A percentile compares a stretch with the other conserved stretches of the same genome.
phyloP scores from a whole-genome alignment of 2,113 vertebrate species.

The Psittacus erithacus region DNA sequence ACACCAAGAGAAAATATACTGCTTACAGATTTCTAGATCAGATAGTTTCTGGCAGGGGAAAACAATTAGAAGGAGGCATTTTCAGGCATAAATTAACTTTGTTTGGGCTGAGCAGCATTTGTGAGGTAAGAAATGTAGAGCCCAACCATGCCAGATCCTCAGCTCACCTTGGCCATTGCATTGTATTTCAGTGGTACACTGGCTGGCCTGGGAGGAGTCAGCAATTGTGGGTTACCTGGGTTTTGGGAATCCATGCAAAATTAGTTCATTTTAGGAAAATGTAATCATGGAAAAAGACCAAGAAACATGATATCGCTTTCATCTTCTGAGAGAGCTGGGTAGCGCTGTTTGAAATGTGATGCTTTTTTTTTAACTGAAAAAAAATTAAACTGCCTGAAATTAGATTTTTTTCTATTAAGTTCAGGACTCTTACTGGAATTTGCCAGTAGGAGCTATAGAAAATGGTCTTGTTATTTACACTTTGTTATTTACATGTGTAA shows the following conservation, averaged over 20 bases:
- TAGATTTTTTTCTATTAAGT: background rate
- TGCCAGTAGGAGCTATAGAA: background rate
- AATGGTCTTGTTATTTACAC: background rate
- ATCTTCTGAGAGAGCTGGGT: background rate
- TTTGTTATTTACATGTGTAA: background rate
- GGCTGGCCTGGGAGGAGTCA: background rate
- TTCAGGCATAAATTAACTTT: background rate
- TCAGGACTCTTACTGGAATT: background rate
- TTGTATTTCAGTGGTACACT: background rate
- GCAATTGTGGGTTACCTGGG: background rate
- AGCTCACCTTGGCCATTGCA: background rate
- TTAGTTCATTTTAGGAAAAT: background rate
- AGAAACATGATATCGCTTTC: background rate
- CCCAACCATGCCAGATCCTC: background rate
- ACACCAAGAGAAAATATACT: background rate
- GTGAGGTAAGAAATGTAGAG: background rate
- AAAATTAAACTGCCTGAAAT: background rate
- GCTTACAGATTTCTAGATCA: background rate
- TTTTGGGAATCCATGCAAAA: background rate
- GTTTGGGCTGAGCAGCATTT: background rate
- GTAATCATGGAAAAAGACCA: background rate
- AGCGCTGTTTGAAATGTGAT: background rate
- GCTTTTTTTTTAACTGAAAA: background rate
- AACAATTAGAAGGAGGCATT: background rate
- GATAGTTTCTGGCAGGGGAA: background rate